Conservation (phyloP, 2,113 vertebrate species). For the Eretmochelys imbricata region DNA sequence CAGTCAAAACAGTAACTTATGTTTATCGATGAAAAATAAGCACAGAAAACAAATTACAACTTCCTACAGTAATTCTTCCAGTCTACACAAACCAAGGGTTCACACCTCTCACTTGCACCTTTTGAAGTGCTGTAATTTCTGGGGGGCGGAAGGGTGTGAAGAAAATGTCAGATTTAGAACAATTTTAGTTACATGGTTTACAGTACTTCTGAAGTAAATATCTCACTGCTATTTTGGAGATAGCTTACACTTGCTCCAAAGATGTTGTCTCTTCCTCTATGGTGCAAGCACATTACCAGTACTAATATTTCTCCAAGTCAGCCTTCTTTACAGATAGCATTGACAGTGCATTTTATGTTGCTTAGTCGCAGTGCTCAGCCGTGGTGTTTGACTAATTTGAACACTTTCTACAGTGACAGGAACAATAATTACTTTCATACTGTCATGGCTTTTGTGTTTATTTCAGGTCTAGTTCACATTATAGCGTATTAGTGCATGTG, state of each 20-base stretch:
- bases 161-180: neutral
- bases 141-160: neutral
- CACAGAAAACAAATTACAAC: neutral
- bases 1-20: neutral
- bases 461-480: neutral
- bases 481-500: neutral
- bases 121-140: neutral
- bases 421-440: fast-evolving
- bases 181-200: neutral
- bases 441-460: neutral
- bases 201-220: neutral
- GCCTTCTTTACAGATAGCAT: neutral
- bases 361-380: neutral
- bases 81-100: neutral
- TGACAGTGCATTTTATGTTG: neutral
- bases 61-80: neutral
- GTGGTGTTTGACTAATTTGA: neutral
- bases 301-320: neutral
- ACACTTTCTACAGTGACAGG: neutral
- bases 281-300: neutral
- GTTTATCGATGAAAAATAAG: neutral
- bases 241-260: neutral
- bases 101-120: neutral
- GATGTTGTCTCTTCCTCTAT: neutral
- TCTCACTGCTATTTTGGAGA: neutral